Percentiles rank a stretch among this genome's conserved stretches.
Evolutionary conservation across 2,888 invertebrate genomes (phyloP).

Genomic region (Selenia dentaria): DNA sequence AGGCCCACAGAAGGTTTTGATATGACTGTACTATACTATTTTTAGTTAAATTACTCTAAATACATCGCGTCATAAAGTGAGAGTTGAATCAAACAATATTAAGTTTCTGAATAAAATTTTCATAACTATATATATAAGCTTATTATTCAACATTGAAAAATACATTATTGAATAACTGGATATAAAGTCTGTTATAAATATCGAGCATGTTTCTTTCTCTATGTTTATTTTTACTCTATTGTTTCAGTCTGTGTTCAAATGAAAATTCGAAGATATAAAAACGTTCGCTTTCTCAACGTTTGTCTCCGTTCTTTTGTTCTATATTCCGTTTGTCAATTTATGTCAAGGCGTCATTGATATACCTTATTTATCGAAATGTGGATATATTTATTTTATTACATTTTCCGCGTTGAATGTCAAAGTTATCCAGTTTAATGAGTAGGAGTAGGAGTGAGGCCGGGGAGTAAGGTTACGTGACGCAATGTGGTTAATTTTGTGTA

Average conservation of each 20-base stretch:
- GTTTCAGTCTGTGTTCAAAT: constrained; percentile 20
- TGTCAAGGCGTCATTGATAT: constrained; percentile 15
- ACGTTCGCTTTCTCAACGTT: constrained; percentile 18
- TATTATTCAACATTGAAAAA: too few species aligned
- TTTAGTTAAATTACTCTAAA: too few species aligned
- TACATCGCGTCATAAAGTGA: too few species aligned
- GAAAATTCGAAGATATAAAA: constrained; percentile 19
- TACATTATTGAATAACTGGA: too few species aligned
- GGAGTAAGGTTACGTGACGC: constrained; percentile 35
- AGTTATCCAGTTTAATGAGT: constrained; percentile 31
- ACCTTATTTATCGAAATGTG: constrained; percentile 2
- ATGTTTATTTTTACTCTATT: constrained; percentile 20
- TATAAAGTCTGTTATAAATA: background rate
- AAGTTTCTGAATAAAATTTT: too few species aligned
- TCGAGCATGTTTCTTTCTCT: constrained; percentile 3
- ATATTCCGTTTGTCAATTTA: constrained; percentile 23
- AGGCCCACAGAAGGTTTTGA: too few species aligned
- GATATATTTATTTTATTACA: background rate
- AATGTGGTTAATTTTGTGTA: constrained; percentile 55
- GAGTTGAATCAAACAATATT: too few species aligned
- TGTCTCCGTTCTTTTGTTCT: constrained; percentile 24
- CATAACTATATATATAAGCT: too few species aligned
- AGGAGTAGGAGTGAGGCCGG: constrained; percentile 1
- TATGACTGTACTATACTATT: too few species aligned
- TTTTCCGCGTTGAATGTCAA: background rate